These are phyloP conservation scores for Pluvianellus socialis DNA, from an alignment of 2,113 vertebrate genomes.

Conservation along the genomic window DNA sequence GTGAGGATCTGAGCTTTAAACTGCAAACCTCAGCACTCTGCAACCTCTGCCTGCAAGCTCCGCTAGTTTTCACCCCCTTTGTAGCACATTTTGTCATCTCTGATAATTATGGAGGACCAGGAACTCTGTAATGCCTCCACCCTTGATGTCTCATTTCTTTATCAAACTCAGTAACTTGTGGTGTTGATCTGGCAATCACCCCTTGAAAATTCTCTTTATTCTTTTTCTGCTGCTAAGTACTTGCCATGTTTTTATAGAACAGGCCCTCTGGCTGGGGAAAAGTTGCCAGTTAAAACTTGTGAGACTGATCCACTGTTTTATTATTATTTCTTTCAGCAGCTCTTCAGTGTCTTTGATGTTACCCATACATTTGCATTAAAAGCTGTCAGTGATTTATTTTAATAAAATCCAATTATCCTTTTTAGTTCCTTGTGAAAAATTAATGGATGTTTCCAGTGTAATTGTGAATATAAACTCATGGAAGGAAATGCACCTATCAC, in stretches of 20 bases:
- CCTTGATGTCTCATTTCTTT: constrained; percentile 4
- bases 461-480: background rate
- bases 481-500: background rate
- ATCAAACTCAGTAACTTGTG: constrained; percentile 10
- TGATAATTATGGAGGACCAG: background rate
- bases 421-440: constrained; percentile 19
- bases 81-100: background rate
- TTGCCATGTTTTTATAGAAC: constrained; percentile 24
- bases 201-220: constrained; percentile 64
- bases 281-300: background rate
- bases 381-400: constrained; percentile 25
- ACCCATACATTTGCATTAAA: constrained; percentile 21
- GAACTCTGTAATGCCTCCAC: background rate
- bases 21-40: background rate
- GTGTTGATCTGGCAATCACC: constrained; percentile 2
- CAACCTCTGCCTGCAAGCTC: background rate
- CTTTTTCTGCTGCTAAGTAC: constrained; percentile 7
- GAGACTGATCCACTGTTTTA: background rate
- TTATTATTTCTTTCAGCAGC: constrained; percentile 39
- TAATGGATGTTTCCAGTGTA: background rate
- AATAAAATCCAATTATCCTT: constrained; percentile 11
- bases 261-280: constrained; percentile 25
- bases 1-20: background rate
- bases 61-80: background rate
- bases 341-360: constrained; percentile 39